Conservation (phyloP, 2,797 vertebrate species). For the Girardinus metallicus region DNA sequence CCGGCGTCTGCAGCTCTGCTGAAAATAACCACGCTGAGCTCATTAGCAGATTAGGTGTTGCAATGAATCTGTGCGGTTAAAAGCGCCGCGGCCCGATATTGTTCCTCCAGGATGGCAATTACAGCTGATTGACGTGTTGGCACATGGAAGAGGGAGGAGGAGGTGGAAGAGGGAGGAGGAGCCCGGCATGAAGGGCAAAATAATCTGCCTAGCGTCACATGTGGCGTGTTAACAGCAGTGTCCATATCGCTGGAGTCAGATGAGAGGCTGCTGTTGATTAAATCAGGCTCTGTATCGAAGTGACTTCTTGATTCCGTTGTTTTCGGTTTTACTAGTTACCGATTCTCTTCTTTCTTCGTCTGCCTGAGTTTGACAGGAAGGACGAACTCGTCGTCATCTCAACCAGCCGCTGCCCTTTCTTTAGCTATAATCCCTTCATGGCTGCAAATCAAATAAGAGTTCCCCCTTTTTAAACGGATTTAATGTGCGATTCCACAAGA, state of each 20-base stretch:
- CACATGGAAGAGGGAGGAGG: slow-evolving; percentile 76
- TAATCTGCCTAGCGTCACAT: slow-evolving; percentile 70
- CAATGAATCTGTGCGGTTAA: slow-evolving; percentile 86
- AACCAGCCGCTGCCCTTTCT: slow-evolving; percentile 54
- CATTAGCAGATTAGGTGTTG: slow-evolving; percentile 93
- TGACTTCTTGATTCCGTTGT: neutral
- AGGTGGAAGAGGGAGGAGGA: slow-evolving; percentile 77
- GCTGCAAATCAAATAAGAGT: slow-evolving; percentile 76
- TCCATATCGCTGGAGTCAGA: slow-evolving; percentile 23
- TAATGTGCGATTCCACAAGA: slow-evolving; percentile 59
- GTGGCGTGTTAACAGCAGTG: slow-evolving; percentile 29
- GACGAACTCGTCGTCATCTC: slow-evolving; percentile 49
- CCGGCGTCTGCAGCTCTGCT: slow-evolving; percentile 74
- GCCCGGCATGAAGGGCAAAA: slow-evolving; percentile 85
- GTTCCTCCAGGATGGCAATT: slow-evolving; percentile 91
- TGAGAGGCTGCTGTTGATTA: neutral
- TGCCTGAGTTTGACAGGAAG: neutral
- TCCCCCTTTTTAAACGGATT: slow-evolving; percentile 68
- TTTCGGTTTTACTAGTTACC: neutral
- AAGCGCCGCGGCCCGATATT: slow-evolving; percentile 82
- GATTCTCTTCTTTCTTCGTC: neutral
- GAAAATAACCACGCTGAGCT: slow-evolving; percentile 88
- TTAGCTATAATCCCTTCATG: slow-evolving; percentile 59
- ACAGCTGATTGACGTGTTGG: slow-evolving; percentile 93
- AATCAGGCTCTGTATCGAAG: neutral